Evolutionary conservation across 37 sponge, comb jelly and placozoan species (phyloP), one percentile per base, ranked within the genome.

Genomic region (Axinella damicornis): DNA sequence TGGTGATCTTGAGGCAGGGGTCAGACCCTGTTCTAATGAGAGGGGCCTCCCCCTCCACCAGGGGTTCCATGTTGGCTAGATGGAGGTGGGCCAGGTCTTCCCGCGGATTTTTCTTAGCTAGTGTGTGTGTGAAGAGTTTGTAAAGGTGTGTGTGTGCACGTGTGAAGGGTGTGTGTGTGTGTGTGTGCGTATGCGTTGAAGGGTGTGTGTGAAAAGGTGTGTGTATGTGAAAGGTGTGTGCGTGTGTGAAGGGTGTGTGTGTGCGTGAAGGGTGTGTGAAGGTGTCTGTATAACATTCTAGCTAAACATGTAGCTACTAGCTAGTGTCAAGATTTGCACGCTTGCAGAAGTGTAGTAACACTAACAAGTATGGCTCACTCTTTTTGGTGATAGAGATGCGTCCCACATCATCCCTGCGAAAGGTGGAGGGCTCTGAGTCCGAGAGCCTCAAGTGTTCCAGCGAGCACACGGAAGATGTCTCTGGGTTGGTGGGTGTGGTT

Each of bases 311-410:
- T n/a, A n/a, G n/a, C n/a, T n/a, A n/a, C n/a, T n/a, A n/a, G n/a
- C n/a, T n/a, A n/a, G n/a, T n/a, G n/a, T n/a, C n/a, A n/a, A n/a
- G n/a, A n/a, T n/a, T n/a, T n/a, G n/a, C n/a, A n/a, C n/a, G n/a
- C n/a, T n/a, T n/a, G n/a, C n/a, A n/a, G n/a, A n/a, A n/a, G n/a
- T n/a, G n/a, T n/a, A n/a, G n/a, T 46, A 46, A 12, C 46, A 46
- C 46, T 46, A n/a, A n/a, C n/a, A n/a, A n/a, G n/a, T n/a, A n/a
- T n/a, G 21, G 70, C 86, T 77, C 32, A 85, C 86, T 85, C 28
- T 87, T 87, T 63, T 85, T 88, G 30, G 83, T 88, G 72, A 91
- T 91, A 62, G 87, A 85, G 55, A 91, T 85, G 18, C 91, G 37
- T 9, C 87, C 86, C 5, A 76, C 60, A 18, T 67, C 81, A 63